Evolutionary conservation across 2,113 vertebrate genomes (phyloP).

Genomic region (Erythrocebus patas): DNA sequence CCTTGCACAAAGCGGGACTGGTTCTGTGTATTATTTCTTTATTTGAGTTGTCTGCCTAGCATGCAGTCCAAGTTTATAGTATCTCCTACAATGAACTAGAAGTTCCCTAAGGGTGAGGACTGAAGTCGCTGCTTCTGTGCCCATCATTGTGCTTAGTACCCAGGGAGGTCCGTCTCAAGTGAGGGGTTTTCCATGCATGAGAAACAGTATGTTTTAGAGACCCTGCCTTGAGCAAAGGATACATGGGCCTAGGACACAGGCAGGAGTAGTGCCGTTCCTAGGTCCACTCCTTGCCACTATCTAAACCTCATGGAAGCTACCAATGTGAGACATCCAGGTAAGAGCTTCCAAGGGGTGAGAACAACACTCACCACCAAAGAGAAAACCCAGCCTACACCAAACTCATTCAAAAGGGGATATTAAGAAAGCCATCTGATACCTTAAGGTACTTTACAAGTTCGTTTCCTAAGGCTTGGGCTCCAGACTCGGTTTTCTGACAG

Average conservation of each 20-base stretch:
- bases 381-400: not conserved
- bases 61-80: not conserved
- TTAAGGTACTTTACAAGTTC: slow-evolving; percentile 98
- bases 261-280: not conserved
- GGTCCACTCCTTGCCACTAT: not conserved
- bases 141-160: not conserved
- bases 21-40: not conserved
- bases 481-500: slow-evolving; percentile 90
- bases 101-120: not conserved
- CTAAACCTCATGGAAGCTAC: not conserved
- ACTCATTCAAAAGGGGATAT: not conserved
- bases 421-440: slow-evolving; percentile 84
- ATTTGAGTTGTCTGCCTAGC: not conserved
- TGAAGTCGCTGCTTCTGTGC: not conserved
- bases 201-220: not conserved
- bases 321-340: not conserved
- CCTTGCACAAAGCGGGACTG: not conserved
- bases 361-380: not conserved
- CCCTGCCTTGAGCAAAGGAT: not conserved
- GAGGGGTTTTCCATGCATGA: not conserved
- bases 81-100: not conserved
- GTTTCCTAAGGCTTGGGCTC: slow-evolving; percentile 87
- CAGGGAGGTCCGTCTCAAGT: not conserved
- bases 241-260: not conserved
- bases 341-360: not conserved